phyloP scores from a whole-genome alignment of 2,888 invertebrate species.

The Caenorhabditis sp. region DNA sequence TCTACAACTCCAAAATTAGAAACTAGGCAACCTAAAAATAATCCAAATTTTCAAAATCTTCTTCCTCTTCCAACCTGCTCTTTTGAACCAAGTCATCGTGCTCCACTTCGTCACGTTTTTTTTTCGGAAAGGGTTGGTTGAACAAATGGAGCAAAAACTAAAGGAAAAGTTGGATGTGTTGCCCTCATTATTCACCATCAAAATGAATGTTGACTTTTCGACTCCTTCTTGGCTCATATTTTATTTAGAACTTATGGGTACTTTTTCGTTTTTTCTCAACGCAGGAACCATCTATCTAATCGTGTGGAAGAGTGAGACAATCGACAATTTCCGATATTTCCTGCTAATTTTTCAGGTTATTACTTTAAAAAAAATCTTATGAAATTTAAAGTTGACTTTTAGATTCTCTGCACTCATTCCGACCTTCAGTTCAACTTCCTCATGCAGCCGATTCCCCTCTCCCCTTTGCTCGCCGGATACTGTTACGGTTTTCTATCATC shows the following conservation, averaged over 20 bases:
- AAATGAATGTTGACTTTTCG: conserved; percentile 12
- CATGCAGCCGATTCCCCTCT: conserved; percentile 9
- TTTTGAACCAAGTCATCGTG: not conserved
- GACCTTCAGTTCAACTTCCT: not conserved
- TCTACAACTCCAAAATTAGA: too few relatives aligned
- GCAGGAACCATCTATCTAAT: conserved; percentile 11
- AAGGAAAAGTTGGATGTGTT: not conserved
- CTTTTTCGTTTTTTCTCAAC: conserved; percentile 3
- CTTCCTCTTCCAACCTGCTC: not conserved
- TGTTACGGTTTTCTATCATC: conserved; percentile 15
- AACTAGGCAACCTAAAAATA: not conserved
- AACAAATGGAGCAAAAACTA: not conserved
- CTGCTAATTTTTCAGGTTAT: conserved; percentile 25
- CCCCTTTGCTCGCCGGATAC: conserved; percentile 1
- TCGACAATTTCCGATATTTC: conserved; percentile 26
- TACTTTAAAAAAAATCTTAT: too few relatives aligned
- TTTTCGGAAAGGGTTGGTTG: not conserved
- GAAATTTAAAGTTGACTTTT: not conserved
- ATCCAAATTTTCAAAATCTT: not conserved
- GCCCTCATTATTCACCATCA: not conserved
- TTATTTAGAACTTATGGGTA: conserved; percentile 21
- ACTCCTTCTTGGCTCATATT: conserved; percentile 10
- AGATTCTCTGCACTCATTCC: conserved; percentile 2
- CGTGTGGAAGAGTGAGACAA: conserved; percentile 14
- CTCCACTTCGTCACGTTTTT: not conserved